Base-by-base conservation (phyloP, 1,140 invertebrate genomes). In the Pachypsylla venusta region DNA sequence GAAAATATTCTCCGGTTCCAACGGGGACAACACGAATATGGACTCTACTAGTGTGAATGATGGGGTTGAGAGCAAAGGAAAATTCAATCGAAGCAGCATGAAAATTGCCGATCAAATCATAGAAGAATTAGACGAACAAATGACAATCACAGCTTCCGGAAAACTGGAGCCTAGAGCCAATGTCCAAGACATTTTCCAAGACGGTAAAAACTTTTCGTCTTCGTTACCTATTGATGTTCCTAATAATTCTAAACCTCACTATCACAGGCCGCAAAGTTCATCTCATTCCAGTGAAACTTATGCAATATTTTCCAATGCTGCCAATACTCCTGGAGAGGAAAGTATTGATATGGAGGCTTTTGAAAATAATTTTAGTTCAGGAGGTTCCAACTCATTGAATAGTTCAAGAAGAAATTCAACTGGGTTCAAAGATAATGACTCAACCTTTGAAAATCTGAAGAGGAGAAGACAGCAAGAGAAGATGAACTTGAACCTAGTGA, bases 41-140 rank as follows among this genome's bases (percentile, higher is more conserved):
- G n/a, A n/a, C n/a, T 19, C 16, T 19, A 5, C 22, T 3, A n/a
- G 4, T 48, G n/a, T n/a, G n/a, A n/a, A n/a, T n/a, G n/a, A n/a
- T n/a, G n/a, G n/a, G n/a, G n/a, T n/a, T n/a, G n/a, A n/a, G n/a
- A n/a, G n/a, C n/a, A n/a, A n/a, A n/a, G n/a, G n/a, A n/a, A n/a
- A n/a, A n/a, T n/a, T n/a, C n/a, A n/a, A n/a, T n/a, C n/a, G n/a
- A n/a, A n/a, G n/a, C n/a, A 82, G 79, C 28, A 80, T 82, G 73
- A 77, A 80, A 63, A 83, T 89, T 16, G 78, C 83, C 0, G 79
- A 82, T 64, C 80, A 84, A 63, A 81, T 87, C 2, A 89, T 87
- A 25, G 85, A 88, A 67, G 86, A 89, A 68, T 82, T 87, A 0
- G 86, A 88, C 63, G 86, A 89, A 65, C 85, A 88, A 67, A 74